These are phyloP conservation scores for Lonchura striata DNA, from an alignment of 2,113 vertebrate species.

Conservation along the genomic window DNA sequence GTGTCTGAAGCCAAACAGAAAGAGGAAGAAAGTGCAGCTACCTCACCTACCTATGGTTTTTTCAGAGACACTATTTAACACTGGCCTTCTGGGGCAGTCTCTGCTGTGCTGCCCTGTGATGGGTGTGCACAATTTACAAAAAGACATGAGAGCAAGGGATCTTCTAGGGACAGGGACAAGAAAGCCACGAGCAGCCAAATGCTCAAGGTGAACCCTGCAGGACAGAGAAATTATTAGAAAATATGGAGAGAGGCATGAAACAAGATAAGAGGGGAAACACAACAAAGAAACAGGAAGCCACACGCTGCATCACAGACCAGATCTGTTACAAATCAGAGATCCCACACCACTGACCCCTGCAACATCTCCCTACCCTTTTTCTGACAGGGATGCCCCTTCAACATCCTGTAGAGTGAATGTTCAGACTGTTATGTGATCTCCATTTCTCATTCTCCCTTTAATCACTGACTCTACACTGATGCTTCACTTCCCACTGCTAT, in stretches of 20 bases:
- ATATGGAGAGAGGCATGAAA: not conserved
- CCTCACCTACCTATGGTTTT: not conserved
- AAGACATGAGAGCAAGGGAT: not conserved
- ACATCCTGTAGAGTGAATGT: not conserved
- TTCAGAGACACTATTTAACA: not conserved
- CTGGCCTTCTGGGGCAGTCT: accelerated
- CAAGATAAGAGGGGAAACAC: not conserved
- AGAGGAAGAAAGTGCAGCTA: not conserved
- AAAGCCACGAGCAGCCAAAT: not conserved
- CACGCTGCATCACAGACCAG: not conserved
- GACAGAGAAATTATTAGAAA: not conserved
- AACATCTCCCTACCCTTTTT: not conserved
- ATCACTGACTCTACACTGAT: not conserved
- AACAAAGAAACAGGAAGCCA: not conserved
- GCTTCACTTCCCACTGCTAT: not conserved
- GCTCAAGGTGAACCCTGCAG: not conserved
- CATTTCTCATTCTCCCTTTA: not conserved
- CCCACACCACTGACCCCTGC: not conserved
- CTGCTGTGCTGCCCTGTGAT: not conserved
- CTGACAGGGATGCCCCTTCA: not conserved
- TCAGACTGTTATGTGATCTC: not conserved
- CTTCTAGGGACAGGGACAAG: not conserved
- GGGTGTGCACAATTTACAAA: not conserved
- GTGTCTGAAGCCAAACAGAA: not conserved
- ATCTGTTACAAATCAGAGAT: not conserved